phyloP scores from a whole-genome alignment of 2,113 vertebrate species.

The Bambusicola thoracicus region DNA sequence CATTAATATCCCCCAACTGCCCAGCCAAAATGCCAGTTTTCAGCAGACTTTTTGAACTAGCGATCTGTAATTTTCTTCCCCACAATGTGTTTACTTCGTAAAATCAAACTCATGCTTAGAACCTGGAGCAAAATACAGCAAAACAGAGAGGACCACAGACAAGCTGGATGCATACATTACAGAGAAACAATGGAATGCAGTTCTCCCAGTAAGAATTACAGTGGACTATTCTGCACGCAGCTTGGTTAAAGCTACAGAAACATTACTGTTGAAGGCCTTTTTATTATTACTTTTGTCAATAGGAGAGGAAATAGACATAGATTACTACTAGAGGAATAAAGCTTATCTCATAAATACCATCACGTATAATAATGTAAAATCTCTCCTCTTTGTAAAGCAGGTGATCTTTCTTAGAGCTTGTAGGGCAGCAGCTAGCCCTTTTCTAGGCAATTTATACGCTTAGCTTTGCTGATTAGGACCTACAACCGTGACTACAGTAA shows the following conservation, averaged over 20 bases:
- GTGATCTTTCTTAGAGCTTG: neutral
- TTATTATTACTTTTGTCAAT: neutral
- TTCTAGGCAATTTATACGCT: neutral
- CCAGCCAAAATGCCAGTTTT: neutral
- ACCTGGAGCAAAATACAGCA: neutral
- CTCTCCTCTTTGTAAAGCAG: neutral
- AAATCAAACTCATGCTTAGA: conserved; percentile 38
- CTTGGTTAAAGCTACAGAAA: neutral
- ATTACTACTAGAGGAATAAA: conserved; percentile 2
- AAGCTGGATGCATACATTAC: neutral
- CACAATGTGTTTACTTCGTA: neutral
- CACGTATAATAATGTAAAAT: neutral
- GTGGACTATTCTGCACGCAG: neutral
- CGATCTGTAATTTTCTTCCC: conserved; percentile 22
- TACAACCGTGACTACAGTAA: neutral
- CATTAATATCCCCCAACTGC: neutral
- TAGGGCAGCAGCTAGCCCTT: neutral
- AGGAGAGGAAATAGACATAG: neutral
- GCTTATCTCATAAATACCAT: neutral
- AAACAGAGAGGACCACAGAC: neutral
- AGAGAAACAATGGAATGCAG: conserved; percentile 2
- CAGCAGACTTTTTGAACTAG: conserved; percentile 31
- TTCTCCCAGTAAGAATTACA: neutral
- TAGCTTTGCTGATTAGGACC: neutral
- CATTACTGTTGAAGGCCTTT: neutral